A percentile compares a stretch with the other conserved stretches of the same genome.
These are phyloP conservation scores for Sylvicola fuscatus DNA, from an alignment of 2,888 invertebrate species.

Conservation along the genomic window DNA sequence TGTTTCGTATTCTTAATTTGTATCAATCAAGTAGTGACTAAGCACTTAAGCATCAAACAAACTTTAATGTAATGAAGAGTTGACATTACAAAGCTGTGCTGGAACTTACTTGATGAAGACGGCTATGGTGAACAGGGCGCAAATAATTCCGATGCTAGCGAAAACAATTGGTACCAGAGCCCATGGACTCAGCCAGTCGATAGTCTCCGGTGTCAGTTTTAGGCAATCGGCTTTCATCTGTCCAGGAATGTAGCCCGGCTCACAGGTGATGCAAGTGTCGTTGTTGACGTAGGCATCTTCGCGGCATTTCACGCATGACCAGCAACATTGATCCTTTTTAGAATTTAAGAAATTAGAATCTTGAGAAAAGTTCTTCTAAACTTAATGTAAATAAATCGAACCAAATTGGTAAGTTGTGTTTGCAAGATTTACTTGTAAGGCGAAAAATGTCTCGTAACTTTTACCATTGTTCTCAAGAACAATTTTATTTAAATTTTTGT, in stretches of 20 bases:
- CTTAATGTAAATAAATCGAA: conserved; percentile 4
- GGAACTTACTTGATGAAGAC: conserved; percentile 36
- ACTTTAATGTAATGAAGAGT: background rate
- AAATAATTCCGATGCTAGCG: conserved; percentile 36
- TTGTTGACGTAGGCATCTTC: conserved; percentile 38
- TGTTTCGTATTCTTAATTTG: too few species aligned
- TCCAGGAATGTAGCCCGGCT: conserved; percentile 31
- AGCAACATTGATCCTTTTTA: conserved; percentile 47
- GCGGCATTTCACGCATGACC: conserved; percentile 45
- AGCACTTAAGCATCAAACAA: too few species aligned
- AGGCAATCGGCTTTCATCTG: conserved; percentile 29
- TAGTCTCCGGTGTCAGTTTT: conserved; percentile 33
- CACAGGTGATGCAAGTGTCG: conserved; percentile 35
- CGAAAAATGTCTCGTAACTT: too few species aligned
- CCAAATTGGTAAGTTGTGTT: background rate
- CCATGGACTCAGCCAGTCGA: conserved; percentile 44
- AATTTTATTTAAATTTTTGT: too few species aligned
- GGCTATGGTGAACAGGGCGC: conserved; percentile 36
- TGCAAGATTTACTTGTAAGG: too few species aligned
- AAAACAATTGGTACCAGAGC: conserved; percentile 40
- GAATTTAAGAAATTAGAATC: conserved; percentile 8
- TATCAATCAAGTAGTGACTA: too few species aligned
- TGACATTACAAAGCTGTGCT: conserved; percentile 8
- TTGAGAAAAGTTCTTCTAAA: conserved; percentile 1
- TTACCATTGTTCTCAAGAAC: too few species aligned